phyloP scores from a whole-genome alignment of 1,140 invertebrate species.

The Atta texana region DNA sequence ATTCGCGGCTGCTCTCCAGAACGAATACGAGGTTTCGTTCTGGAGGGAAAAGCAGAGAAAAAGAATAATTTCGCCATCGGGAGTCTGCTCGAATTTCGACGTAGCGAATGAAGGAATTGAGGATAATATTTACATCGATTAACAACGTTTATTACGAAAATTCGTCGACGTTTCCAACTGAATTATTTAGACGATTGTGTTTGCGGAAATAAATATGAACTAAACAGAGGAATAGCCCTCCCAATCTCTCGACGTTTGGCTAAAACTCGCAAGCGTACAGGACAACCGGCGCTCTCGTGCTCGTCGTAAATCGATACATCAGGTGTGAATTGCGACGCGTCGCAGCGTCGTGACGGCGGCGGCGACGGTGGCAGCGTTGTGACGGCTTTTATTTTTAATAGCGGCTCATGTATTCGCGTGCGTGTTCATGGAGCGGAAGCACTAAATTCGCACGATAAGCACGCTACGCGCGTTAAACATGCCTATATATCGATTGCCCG shows the following conservation, averaged over 20 bases:
- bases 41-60: too few species aligned
- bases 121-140: background rate
- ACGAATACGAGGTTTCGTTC: too few species aligned
- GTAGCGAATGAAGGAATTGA: too few species aligned
- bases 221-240: background rate
- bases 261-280: constrained; percentile 13
- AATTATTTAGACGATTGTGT: background rate
- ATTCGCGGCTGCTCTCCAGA: background rate
- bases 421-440: constrained; percentile 56
- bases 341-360: constrained; percentile 34
- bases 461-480: constrained; percentile 47
- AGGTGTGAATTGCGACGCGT: constrained; percentile 62
- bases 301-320: constrained; percentile 59
- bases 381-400: constrained; percentile 58
- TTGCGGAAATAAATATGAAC: constrained; percentile 10
- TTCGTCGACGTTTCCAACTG: background rate
- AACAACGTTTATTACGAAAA: background rate
- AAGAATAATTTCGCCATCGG: background rate
- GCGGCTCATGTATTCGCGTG: constrained; percentile 29
- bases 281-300: constrained; percentile 2
- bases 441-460: constrained; percentile 64
- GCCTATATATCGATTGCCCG: constrained; percentile 56
- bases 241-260: background rate
- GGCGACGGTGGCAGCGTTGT: background rate
- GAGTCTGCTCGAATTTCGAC: background rate